A percentile compares a stretch with the other conserved stretches of the same genome.
These are phyloP conservation scores for Diabrotica virgifera DNA, from an alignment of 1,140 invertebrate genomes.

Conservation along the genomic window DNA sequence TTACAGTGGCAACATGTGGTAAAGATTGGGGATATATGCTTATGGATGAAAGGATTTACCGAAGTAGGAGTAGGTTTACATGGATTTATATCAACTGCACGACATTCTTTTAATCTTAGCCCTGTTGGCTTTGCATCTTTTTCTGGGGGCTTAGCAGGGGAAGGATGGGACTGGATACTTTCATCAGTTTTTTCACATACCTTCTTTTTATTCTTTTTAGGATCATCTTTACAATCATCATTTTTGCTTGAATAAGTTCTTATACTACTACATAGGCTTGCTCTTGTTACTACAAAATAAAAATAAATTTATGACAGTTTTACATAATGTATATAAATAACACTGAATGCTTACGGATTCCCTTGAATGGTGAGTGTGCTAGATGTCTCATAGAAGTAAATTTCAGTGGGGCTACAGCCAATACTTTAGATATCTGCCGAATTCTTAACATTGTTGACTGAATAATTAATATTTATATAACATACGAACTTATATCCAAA, in stretches of 20 bases:
- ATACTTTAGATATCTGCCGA: background rate
- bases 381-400: background rate
- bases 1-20: background rate
- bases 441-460: slow-evolving; percentile 7
- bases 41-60: background rate
- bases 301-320: background rate
- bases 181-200: slow-evolving; percentile 21
- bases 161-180: slow-evolving; percentile 24
- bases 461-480: too few species aligned
- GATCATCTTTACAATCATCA: slow-evolving; percentile 8
- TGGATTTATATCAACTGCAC: slow-evolving; percentile 34
- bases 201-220: slow-evolving; percentile 27
- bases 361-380: background rate
- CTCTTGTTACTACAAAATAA: slow-evolving; percentile 6
- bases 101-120: slow-evolving; percentile 31
- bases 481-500: too few species aligned
- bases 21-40: background rate
- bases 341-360: slow-evolving; percentile 4
- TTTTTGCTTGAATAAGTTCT: slow-evolving; percentile 7
- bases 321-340: background rate
- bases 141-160: slow-evolving; percentile 5
- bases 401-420: slow-evolving; percentile 4
- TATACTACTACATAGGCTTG: background rate
- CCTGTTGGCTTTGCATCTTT: slow-evolving; percentile 4
- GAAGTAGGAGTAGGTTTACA: slow-evolving; percentile 14